Percentiles rank a stretch among this genome's conserved stretches.
Conservation (phyloP, 1,140 invertebrate genomes). For the Tetramorium simillimum region DNA sequence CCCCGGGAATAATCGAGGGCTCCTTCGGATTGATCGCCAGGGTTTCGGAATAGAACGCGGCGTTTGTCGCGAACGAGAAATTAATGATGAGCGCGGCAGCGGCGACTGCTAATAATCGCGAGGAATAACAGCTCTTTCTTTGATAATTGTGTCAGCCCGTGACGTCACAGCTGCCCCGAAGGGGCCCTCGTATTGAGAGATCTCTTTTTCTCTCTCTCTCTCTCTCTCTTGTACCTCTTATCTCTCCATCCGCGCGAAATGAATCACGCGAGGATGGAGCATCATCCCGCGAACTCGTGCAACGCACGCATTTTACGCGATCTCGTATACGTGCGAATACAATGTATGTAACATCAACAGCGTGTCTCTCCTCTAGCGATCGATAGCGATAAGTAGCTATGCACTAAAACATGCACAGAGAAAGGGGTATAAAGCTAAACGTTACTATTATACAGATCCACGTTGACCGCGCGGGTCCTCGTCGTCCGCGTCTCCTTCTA, state of each 20-base stretch:
- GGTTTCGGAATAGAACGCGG: slow-evolving; percentile 4
- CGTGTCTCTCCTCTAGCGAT: slow-evolving; percentile 66
- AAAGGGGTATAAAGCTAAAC: slow-evolving; percentile 79
- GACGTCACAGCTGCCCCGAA: slow-evolving; percentile 22
- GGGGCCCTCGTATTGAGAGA: neutral
- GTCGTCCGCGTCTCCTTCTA: slow-evolving; percentile 14
- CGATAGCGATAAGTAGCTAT: slow-evolving; percentile 82
- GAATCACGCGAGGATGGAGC: slow-evolving; percentile 60
- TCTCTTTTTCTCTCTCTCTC: neutral
- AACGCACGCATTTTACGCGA: slow-evolving; percentile 59
- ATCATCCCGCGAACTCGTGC: slow-evolving; percentile 41
- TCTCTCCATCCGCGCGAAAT: slow-evolving; percentile 58
- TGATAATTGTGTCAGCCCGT: neutral
- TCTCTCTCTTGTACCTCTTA: neutral
- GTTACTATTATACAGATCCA: slow-evolving; percentile 46
- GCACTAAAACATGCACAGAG: slow-evolving; percentile 86
- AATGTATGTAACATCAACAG: slow-evolving; percentile 70
- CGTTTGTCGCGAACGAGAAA: neutral
- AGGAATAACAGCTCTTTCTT: neutral
- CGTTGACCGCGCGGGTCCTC: slow-evolving; percentile 1
- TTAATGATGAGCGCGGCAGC: neutral
- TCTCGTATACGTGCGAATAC: slow-evolving; percentile 53
- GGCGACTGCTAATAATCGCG: neutral
- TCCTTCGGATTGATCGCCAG: slow-evolving; percentile 21
- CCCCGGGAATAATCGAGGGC: slow-evolving; percentile 28